A percentile compares a stretch with the other conserved stretches of the same genome.
Evolutionary conservation across 1,140 invertebrate species (phyloP).

Genomic region (Lasioglossum albipes): DNA sequence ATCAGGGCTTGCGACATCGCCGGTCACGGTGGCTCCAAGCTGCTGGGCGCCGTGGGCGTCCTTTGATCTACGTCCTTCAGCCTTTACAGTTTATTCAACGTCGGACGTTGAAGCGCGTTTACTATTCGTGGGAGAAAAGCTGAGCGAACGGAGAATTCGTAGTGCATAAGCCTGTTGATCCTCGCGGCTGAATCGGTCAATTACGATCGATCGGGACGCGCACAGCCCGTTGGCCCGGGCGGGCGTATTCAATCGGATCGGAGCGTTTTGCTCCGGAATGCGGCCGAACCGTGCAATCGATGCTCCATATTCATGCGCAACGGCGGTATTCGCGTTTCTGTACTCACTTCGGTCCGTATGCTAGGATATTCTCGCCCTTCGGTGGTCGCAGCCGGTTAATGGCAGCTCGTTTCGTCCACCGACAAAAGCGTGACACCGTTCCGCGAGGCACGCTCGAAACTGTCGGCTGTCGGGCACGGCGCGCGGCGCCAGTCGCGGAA

Average conservation of each 20-base stretch:
- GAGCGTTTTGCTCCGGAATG: too few relatives aligned
- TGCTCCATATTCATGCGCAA: background rate
- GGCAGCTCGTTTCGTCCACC: slow-evolving; percentile 32
- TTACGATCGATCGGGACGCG: too few relatives aligned
- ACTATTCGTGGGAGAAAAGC: too few relatives aligned
- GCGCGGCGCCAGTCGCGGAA: background rate
- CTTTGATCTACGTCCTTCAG: background rate
- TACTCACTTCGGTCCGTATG: slow-evolving; percentile 45
- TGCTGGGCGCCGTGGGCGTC: background rate
- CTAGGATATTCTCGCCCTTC: slow-evolving; percentile 9
- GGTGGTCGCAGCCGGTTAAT: slow-evolving; percentile 11
- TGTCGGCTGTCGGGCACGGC: background rate
- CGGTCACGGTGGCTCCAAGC: background rate
- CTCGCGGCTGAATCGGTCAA: too few relatives aligned
- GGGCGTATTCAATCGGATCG: too few relatives aligned
- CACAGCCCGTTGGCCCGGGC: too few relatives aligned
- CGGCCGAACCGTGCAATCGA: background rate
- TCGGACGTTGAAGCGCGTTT: too few relatives aligned
- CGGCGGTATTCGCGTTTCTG: background rate
- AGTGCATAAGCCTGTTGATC: too few relatives aligned
- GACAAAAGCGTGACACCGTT: slow-evolving; percentile 32
- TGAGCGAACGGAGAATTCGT: too few relatives aligned
- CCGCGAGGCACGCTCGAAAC: slow-evolving; percentile 6
- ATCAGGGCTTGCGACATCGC: slow-evolving; percentile 17
- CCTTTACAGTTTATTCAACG: too few relatives aligned